Conservation (phyloP, 2,888 invertebrate species). For the Kuschelorhynchus macadamiae region DNA sequence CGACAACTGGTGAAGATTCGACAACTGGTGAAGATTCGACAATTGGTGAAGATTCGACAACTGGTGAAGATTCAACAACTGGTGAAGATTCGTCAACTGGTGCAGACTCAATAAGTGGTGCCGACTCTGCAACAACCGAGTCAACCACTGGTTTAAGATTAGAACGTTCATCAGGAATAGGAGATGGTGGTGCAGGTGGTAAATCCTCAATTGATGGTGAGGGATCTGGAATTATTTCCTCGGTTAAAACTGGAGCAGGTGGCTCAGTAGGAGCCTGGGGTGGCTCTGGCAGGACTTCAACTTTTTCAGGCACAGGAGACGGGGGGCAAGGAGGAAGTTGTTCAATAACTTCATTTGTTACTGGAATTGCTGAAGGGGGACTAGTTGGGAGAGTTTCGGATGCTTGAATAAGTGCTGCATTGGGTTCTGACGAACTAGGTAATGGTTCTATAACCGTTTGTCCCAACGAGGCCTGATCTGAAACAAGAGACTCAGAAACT, state of each 20-base stretch:
- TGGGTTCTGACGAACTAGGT: constrained; percentile 14
- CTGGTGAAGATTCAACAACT: constrained; percentile 2
- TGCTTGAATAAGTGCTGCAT: constrained; percentile 1
- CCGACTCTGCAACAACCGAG: neutral
- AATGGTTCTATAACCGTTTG: constrained; percentile 31
- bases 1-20: neutral
- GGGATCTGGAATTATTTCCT: constrained; percentile 13
- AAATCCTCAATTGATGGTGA: constrained; percentile 31
- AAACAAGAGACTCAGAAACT: constrained; percentile 25
- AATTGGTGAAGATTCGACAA: neutral
- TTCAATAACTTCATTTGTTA: neutral
- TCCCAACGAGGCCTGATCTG: constrained; percentile 34
- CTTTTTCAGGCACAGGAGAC: constrained; percentile 6
- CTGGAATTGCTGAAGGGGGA: neutral
- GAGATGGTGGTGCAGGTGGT: constrained; percentile 36
- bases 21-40: neutral
- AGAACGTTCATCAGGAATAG: constrained; percentile 18
- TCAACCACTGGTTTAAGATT: constrained; percentile 22
- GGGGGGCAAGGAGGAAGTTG: constrained; percentile 18
- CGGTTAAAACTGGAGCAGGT: neutral
- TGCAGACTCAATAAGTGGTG: neutral
- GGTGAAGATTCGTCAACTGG: constrained; percentile 6
- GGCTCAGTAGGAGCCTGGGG: constrained; percentile 18
- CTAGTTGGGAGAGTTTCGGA: neutral
- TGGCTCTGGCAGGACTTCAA: constrained; percentile 18